Base-by-base conservation (phyloP, 2,797 vertebrate species). In the Acanthurus tractus region DNA sequence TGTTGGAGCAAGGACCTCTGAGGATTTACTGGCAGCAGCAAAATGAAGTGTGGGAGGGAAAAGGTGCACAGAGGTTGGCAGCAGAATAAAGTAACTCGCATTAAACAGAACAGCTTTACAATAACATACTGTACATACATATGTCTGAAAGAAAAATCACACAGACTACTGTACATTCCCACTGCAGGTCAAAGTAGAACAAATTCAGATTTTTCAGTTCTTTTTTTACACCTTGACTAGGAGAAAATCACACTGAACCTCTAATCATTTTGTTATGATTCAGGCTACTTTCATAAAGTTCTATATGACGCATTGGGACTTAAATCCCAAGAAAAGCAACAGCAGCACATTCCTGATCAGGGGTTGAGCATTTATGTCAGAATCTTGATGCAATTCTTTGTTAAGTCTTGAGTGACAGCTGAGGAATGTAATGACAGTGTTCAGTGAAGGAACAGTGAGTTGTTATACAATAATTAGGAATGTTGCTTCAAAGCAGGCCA, bases 21-120 rank as follows among this genome's bases (percentile, higher is more conserved):
- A 75, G 89, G 84, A 85, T 86, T 85, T 50, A 14, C 61, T 69
- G 79, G 70, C 70, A 85, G 76, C 40, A 42, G 54, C 49, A 42
- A 63, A 86, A 78, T 81, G 63, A 74, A 59, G 64, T 72, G 86
- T 81, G 63, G 81, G 75, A 75, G 75, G 68, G 54, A 13, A 57
- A 68, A 46, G 52, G 57, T 69, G 29, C 42, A 22, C 17, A 10
- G 65, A 68, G 59, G 64, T 22, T 82, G 61, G 69, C 72, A 77
- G 74, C 23, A 23, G 46, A 29, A 70, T 42, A 18, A 68, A 87
- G 63, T 23, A 29, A 29, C 25, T 29, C 25, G 25, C 25, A 29
- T 29, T 29, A 29, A 29, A 29, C 25, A 63, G 45, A 77, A 36
- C 38, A 23, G 71, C 70, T 74, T 75, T 17, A 63, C 40, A 20